Evolutionary conservation across 2,797 vertebrate species (phyloP), one percentile per base, ranked within the genome.

Genomic region (Sphaeramia orbicularis): DNA sequence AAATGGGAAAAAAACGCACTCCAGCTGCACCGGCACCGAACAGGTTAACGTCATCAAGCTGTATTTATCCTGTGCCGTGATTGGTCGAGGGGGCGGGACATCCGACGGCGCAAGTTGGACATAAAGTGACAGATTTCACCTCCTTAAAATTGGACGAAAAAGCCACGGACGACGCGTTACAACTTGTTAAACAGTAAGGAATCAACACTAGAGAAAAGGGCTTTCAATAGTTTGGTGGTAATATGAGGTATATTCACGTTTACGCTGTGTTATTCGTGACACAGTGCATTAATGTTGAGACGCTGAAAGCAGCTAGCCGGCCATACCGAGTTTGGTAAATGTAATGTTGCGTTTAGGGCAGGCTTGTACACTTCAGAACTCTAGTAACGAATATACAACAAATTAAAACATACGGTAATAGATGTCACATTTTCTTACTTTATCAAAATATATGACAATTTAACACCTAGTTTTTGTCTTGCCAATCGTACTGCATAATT

Each of bases 41-140:
- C 41, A 27, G 69, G 84, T 88, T 87, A 85, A 86, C 16, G 10
- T 9, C 35, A n/a, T 38, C 19, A n/a, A 35, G 10, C 38, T 15
- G 36, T 16, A 1, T 43, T 12, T 13, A 27, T 76, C 49, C 63
- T 73, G 5, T 7, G 2, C 24, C 72, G 16, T 83, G 76, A 91
- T 92, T 91, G 90, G 90, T 59, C 4, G 58, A 49, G 41, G 52
- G 36, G 90, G 89, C 85, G 84, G 90, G 83, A 91, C 89, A 86
- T 92, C 91, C 91, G 87, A 10, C 32, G 35, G 16, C 18, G 52
- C 75, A 86, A 74, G 68, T 82, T 84, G 80, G 73, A 56, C 81
- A 21, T 64, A 80, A 81, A 90, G 79, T 88, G 80, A 78, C 61
- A 85, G 67, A 82, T 71, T 82, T 90, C 77, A 68, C 43, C 84